phyloP scores from a whole-genome alignment of 2,797 vertebrate genomes.

The Sternotherus odoratus region DNA sequence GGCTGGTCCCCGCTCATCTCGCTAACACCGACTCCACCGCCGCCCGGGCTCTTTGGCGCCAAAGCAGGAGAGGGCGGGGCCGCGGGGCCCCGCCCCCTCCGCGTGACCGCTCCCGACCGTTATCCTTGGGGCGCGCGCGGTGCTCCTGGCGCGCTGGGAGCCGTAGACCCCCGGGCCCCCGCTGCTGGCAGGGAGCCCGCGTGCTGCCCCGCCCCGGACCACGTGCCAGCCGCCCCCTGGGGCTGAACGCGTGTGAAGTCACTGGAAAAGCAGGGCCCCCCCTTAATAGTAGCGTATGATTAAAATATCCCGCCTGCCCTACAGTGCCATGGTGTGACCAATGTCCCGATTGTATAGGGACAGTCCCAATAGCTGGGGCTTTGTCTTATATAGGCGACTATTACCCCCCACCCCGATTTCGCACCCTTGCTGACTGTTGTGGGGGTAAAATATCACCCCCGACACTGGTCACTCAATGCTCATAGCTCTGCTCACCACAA shows the following conservation, averaged over 20 bases:
- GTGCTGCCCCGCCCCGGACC: too few relatives aligned
- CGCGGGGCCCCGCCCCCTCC: neutral
- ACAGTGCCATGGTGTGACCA: neutral
- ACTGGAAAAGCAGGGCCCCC: neutral
- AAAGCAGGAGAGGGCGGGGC: neutral
- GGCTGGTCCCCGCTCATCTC: neutral
- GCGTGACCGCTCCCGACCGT: too few relatives aligned
- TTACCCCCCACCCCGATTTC: too few relatives aligned
- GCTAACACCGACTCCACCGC: rapidly evolving
- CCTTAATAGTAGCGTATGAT: neutral
- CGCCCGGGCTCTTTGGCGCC: neutral
- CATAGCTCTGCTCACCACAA: neutral
- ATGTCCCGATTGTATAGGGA: too few relatives aligned
- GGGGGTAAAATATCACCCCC: too few relatives aligned
- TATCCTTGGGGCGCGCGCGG: too few relatives aligned
- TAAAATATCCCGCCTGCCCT: neutral
- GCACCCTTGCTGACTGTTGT: too few relatives aligned
- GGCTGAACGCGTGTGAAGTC: neutral
- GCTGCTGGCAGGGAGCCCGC: too few relatives aligned
- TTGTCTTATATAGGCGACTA: too few relatives aligned
- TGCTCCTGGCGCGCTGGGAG: neutral
- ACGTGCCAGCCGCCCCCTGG: neutral
- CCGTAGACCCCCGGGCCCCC: neutral
- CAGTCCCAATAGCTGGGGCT: too few relatives aligned
- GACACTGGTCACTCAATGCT: too few relatives aligned